Percentiles rank a stretch among this genome's conserved stretches.
Conservation (phyloP, 2,888 invertebrate genomes). For the Sphaeridia pumilis region DNA sequence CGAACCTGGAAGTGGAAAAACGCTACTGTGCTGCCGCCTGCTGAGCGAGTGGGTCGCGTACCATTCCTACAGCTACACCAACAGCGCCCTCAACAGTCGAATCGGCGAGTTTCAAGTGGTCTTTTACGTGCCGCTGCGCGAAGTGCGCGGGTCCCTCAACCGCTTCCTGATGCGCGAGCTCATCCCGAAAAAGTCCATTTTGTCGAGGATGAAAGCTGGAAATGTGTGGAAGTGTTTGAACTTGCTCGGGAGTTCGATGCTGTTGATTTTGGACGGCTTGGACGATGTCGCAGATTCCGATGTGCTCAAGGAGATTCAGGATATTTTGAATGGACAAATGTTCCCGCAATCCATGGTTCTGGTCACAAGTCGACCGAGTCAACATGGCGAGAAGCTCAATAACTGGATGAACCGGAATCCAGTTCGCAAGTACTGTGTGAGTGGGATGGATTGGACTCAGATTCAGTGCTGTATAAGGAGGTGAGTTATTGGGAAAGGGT, state of each 20-base stretch:
- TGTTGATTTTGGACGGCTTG: slow-evolving; percentile 47
- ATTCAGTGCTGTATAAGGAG: slow-evolving; percentile 30
- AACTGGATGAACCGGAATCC: slow-evolving; percentile 16
- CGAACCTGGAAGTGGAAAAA: slow-evolving; percentile 46
- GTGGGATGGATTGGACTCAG: slow-evolving; percentile 34
- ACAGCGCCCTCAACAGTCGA: slow-evolving; percentile 27
- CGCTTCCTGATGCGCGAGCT: slow-evolving; percentile 41
- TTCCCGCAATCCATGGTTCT: slow-evolving; percentile 47
- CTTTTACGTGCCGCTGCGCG: slow-evolving; percentile 46
- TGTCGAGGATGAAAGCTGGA: slow-evolving; percentile 28
- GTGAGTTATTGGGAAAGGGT: neutral
- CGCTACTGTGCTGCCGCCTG: slow-evolving; percentile 45
- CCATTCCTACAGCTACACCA: slow-evolving; percentile 33
- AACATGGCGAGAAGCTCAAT: slow-evolving; percentile 16
- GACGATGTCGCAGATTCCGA: slow-evolving; percentile 41
- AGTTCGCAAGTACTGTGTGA: slow-evolving; percentile 24
- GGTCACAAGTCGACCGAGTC: slow-evolving; percentile 41
- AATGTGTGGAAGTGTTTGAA: slow-evolving; percentile 36
- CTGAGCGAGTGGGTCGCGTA: slow-evolving; percentile 48
- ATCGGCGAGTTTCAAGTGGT: slow-evolving; percentile 35
- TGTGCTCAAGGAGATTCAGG: slow-evolving; percentile 42
- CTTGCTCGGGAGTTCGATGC: slow-evolving; percentile 37
- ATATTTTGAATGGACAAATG: slow-evolving; percentile 46
- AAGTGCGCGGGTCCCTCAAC: slow-evolving; percentile 42
- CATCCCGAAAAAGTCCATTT: slow-evolving; percentile 40